Evolutionary conservation across 2,797 vertebrate genomes (phyloP), one percentile per base, ranked within the genome.

Genomic region (Harpagifer antarcticus): DNA sequence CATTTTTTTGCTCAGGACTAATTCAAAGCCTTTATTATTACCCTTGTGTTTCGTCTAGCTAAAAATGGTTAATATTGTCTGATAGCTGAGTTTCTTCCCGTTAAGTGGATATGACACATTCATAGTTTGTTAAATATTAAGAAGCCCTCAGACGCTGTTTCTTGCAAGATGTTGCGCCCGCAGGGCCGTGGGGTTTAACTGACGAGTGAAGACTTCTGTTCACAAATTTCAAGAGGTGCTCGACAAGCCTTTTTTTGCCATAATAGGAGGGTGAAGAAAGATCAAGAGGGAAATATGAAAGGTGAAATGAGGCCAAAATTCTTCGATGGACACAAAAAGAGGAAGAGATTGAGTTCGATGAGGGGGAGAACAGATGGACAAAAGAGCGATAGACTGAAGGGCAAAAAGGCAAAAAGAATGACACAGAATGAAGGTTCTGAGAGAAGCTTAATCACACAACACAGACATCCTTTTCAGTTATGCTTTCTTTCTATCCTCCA

Each of bases 391-490:
- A 57, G 42, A 54, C n/a, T 40, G 27, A 67, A 66, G n/a, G 23
- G 3, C 12, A 53, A 54, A 60, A 58, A 27, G 27, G 17, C 11
- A 58, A 37, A 37, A 73, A 78, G 16, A 53, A 16, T 16, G 13
- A 71, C 37, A 72, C 44, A 47, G 65, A 13, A 44, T 42, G 4
- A 63, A 43, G 7, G 31, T 15, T 54, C 45, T 2, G 2, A 65
- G 33, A 74, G 11, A 72, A 47, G 13, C 13, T n/a, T 3, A 78
- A 56, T 62, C 63, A 75, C 43, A 72, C 72, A 79, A 83, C 47
- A 79, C 53, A 84, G 72, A 81, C 78, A 69, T 84, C 53, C 8
- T 68, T 78, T 80, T 68, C 56, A 52, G 59, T 76, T 71, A 23
- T 20, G 43, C 19, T 71, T 60, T 63, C 65, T 77, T 68, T 76